Base-by-base conservation (phyloP, 2,888 invertebrate species). In the Peribatodes rhomboidaria region DNA sequence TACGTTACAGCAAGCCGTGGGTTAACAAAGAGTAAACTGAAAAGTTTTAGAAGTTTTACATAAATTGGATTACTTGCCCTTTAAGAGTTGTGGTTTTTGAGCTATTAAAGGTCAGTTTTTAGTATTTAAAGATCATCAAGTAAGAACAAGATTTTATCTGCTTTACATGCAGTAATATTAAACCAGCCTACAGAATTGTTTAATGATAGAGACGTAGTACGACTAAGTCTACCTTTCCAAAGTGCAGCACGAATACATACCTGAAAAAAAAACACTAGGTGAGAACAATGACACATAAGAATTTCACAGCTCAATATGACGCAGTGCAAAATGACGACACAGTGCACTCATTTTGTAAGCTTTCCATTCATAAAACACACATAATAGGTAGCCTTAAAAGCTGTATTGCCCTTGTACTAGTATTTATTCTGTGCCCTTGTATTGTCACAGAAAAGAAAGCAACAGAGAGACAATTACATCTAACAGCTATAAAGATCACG, bases 371-470 rank as follows among this genome's bases (percentile, higher is more conserved):
- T 58, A 50, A 50, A 46, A 9, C 31, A 64, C 61, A 69, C 35
- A 52, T 13, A 65, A 60, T n/a, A 20, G 49, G 73, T 68, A 35
- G 52, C 63, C 58, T 63, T 57, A 65, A 60, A 60, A 60, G 46
- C 14, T 49, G 35, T 53, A 39, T 39, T 39, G 27, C 39, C 41
- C 49, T 8, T 41, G 22, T 14, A 39, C 27, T 27, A 4, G 3
- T 27, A 27, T 27, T 27, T 27, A 27, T 27, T 27, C 3, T 27
- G 6, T 39, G 27, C 39, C 41, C 49, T 8, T 41, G 22, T 14
- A 39, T 41, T 39, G 53, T 10, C 39, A 53, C 53, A 53, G 41
- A 39, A 13, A 2, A 53, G 22, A 14, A 2, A 53, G 27, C 27
- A n/a, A 11, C 1, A 39, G 20, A 53, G 11, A n/a, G 8, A 1